Percentiles rank a stretch among this genome's conserved stretches.
Conservation (phyloP, 2,113 vertebrate species). For the Melanocharis versteri region DNA sequence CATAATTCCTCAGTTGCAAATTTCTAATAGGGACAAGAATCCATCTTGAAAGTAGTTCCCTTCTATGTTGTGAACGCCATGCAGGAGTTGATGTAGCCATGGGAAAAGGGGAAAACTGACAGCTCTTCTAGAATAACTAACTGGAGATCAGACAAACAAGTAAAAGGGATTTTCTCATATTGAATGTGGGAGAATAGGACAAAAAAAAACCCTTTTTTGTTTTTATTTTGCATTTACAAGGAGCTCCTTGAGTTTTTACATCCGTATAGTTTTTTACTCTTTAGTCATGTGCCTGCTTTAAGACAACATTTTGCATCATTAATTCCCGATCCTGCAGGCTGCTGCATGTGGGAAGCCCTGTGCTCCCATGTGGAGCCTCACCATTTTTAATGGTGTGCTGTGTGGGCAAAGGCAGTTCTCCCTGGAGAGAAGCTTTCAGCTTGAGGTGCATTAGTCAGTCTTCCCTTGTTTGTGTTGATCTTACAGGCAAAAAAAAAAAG, state of each 20-base stretch:
- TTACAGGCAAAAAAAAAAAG: not conserved
- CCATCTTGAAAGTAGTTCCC: not conserved
- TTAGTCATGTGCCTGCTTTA: not conserved
- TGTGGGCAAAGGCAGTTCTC: slow-evolving; percentile 8
- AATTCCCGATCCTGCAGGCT: not conserved
- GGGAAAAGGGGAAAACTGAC: slow-evolving; percentile 5
- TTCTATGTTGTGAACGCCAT: not conserved
- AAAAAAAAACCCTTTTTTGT: not conserved
- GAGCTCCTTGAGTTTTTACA: not conserved
- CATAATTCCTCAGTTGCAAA: not conserved
- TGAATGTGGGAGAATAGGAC: not conserved
- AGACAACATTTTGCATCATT: not conserved
- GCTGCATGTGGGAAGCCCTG: not conserved
- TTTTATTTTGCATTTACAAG: not conserved
- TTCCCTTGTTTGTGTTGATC: slow-evolving; percentile 7
- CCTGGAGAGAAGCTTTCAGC: not conserved
- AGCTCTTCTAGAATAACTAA: slow-evolving; percentile 3
- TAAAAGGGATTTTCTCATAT: not conserved
- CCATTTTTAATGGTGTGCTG: not conserved
- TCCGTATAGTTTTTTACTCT: not conserved
- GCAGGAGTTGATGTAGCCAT: not conserved
- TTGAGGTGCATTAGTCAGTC: not conserved
- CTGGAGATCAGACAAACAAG: not conserved
- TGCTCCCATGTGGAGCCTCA: slow-evolving; percentile 2
- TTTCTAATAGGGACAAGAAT: not conserved